Conservation (phyloP, 2,888 invertebrate species). For the Chalcosyrphus nemorum region DNA sequence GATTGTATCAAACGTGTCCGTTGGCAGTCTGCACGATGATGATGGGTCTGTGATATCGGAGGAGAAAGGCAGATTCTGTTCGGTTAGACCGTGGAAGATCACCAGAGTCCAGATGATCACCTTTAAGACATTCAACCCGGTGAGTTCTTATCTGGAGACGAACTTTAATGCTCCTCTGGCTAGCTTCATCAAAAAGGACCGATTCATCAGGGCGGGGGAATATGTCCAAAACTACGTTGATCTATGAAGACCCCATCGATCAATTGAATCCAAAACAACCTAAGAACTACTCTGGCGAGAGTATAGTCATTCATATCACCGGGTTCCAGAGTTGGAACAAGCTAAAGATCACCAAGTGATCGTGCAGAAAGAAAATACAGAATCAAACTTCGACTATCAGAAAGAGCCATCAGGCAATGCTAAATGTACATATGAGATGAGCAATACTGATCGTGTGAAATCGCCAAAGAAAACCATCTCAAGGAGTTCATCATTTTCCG, state of each 20-base stretch:
- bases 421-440: conserved; percentile 74
- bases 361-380: neutral
- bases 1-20: conserved; percentile 63
- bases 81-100: conserved; percentile 64
- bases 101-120: conserved; percentile 72
- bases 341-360: neutral
- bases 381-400: conserved; percentile 31
- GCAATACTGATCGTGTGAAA: conserved; percentile 41
- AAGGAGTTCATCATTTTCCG: conserved; percentile 73
- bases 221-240: conserved; percentile 74
- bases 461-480: conserved; percentile 54
- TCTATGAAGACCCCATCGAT: conserved; percentile 71
- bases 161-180: conserved; percentile 74
- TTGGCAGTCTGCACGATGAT: conserved; percentile 57
- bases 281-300: conserved; percentile 71
- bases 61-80: conserved; percentile 73
- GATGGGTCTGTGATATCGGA: conserved; percentile 71
- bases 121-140: conserved; percentile 75
- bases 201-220: conserved; percentile 47
- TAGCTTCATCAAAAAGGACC: conserved; percentile 23
- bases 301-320: conserved; percentile 75
- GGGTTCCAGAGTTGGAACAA: conserved; percentile 5
- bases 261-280: conserved; percentile 32
- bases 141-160: conserved; percentile 74
- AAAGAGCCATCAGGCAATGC: conserved; percentile 73